These are phyloP conservation scores for Phaethornis superciliosus DNA, from an alignment of 2,113 vertebrate species.

Conservation along the genomic window DNA sequence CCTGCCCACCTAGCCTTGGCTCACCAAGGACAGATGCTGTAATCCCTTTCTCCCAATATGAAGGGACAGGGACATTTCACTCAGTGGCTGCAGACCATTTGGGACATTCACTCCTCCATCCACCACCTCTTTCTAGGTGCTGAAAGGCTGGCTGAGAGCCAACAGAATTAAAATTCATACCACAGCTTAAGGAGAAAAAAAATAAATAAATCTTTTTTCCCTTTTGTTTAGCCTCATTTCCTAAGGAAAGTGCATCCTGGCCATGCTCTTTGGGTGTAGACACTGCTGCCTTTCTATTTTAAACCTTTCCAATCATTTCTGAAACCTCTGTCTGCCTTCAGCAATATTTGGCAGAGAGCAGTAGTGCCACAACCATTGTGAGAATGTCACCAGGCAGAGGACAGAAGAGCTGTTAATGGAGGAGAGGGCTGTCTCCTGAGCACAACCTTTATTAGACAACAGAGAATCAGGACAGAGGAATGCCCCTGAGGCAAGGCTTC, in stretches of 20 bases:
- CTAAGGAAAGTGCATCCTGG: background rate
- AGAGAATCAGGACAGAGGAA: slow-evolving; percentile 45
- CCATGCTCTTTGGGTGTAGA: background rate
- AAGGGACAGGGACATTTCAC: background rate
- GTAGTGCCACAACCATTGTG: background rate
- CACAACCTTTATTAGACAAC: slow-evolving; percentile 20
- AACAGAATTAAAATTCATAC: background rate
- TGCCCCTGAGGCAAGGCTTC: slow-evolving; percentile 28
- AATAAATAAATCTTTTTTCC: background rate
- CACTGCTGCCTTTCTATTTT: background rate
- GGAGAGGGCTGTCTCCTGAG: background rate
- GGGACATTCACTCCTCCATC: background rate
- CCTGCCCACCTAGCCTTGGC: background rate
- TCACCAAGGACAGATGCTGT: background rate
- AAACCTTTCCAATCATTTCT: background rate
- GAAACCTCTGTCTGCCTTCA: background rate
- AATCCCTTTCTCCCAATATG: background rate
- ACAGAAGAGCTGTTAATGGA: background rate
- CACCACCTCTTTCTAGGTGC: background rate
- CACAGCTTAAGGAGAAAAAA: background rate
- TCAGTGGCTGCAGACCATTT: background rate
- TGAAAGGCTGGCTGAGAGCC: background rate
- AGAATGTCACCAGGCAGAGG: background rate
- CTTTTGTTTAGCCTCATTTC: background rate
- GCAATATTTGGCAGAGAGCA: background rate